Percentiles rank a stretch among this genome's conserved stretches.
phyloP scores from a whole-genome alignment of 2,797 vertebrate genomes.

The Sebastes vulpes region DNA sequence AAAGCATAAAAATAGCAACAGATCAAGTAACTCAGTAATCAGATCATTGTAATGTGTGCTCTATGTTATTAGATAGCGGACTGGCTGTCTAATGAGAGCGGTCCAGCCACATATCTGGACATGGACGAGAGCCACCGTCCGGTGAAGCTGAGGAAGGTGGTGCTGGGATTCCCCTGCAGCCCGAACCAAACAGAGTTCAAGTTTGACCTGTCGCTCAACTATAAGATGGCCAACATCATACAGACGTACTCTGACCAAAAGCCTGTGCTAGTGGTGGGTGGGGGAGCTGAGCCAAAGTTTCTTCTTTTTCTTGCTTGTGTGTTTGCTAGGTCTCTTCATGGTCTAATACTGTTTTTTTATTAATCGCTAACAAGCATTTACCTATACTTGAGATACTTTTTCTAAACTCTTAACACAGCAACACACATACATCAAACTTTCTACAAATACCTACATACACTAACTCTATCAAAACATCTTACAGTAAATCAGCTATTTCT shows the following conservation, averaged over 20 bases:
- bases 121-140: constrained; percentile 96
- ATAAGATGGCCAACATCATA: constrained; percentile 94
- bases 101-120: constrained; percentile 90
- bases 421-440: no score
- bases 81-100: constrained; percentile 92
- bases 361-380: background rate
- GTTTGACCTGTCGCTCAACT: constrained; percentile 97
- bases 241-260: constrained; percentile 96
- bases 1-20: background rate
- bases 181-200: constrained; percentile 94
- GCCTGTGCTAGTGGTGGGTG: constrained; percentile 93
- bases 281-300: background rate
- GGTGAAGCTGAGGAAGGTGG: constrained; percentile 95
- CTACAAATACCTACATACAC: background rate
- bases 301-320: background rate
- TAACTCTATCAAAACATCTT: background rate
- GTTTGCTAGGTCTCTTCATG: background rate
- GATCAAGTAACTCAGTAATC: background rate
- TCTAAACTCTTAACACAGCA: background rate
- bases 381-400: background rate
- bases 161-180: constrained; percentile 93
- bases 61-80: constrained; percentile 88
- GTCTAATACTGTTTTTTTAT: accelerated
- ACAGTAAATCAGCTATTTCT: no score
- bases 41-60: constrained; percentile 2